Base-by-base conservation (phyloP, 2,797 vertebrate genomes). In the Sebastes wilsoni region DNA sequence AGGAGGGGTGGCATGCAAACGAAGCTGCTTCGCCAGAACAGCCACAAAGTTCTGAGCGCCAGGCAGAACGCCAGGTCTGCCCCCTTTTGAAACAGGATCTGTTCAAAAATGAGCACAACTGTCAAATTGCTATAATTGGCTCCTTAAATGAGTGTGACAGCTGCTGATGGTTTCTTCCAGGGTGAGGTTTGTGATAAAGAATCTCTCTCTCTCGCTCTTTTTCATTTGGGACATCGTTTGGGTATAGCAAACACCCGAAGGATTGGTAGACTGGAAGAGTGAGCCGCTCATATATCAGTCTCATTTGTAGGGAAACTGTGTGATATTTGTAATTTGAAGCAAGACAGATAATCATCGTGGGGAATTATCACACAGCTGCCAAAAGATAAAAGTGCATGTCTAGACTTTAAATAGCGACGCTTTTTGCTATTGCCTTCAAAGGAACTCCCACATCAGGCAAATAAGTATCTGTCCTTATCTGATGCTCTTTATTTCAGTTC, bases 51-150 rank as follows among this genome's bases (percentile, higher is more conserved):
- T 87, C 49, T 76, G 62, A 72, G 72, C 8, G 28, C 68, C 36
- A 64, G 78, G 79, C 77, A 73, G 30, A 77, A 52, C 12, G 82
- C 84, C 84, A 89, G 66, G 60, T 75, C 70, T 70, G 60, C 59
- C 79, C 72, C 76, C 42, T 18, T 18, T 88, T 88, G 87, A 84
- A 66, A 80, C 36, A 1, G 71, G 61, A 80, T 79, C 79, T 58
- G 66, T 52, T 83, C 20, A 80, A 77, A 90, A 87, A 83, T 67
- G 30, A 83, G 78, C 73, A 80, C 36, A 64, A 88, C 78, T 83
- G 80, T 91, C 79, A 81, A 75, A 83, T 74, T 65, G 65, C 70
- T 81, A 59, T 79, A 91, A 92, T 80, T 84, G 82, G 65, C 67
- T 84, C 18, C 64, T 72, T 68, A 79, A 83, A 86, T 70, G 77